A percentile compares a stretch with the other conserved stretches of the same genome.
phyloP scores from a whole-genome alignment of 92 coral and sea anemone species.

The Palythoa heliodiscus region DNA sequence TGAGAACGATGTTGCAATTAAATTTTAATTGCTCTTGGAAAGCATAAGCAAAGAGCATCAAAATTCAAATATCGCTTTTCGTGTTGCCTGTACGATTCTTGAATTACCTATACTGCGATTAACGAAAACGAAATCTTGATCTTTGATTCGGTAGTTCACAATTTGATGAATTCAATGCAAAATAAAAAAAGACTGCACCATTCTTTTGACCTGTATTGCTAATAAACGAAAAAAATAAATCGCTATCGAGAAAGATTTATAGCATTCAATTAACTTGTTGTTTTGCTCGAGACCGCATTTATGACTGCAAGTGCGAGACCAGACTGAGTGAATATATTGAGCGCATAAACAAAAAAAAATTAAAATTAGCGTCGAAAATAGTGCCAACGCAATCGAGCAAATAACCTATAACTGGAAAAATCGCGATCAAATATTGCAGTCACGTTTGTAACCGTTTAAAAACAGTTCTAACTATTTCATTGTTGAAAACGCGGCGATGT shows the following conservation, averaged over 20 bases:
- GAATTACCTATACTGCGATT: neutral
- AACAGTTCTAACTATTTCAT: neutral
- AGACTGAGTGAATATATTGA: no score
- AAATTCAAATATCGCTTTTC: slow-evolving; percentile 21
- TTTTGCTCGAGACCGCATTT: slow-evolving; percentile 1
- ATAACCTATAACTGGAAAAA: neutral
- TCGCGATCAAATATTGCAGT: neutral
- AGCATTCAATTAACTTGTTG: slow-evolving; percentile 35
- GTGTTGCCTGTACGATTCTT: neutral
- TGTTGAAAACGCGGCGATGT: neutral
- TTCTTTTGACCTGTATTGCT: slow-evolving; percentile 10
- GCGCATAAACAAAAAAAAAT: neutral
- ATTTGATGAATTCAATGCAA: slow-evolving; percentile 10
- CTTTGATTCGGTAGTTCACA: slow-evolving; percentile 14
- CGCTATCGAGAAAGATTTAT: slow-evolving; percentile 19
- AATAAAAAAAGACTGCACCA: neutral
- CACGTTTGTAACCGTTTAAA: neutral
- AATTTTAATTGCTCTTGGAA: slow-evolving; percentile 31
- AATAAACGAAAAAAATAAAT: slow-evolving; percentile 13
- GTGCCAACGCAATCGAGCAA: neutral
- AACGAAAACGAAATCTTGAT: slow-evolving; percentile 11
- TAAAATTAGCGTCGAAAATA: neutral
- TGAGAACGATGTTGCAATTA: slow-evolving; percentile 32
- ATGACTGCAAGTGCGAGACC: neutral
- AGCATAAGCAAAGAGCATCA: slow-evolving; percentile 16